Evolutionary conservation across 2,888 invertebrate species (phyloP), one percentile per base, ranked within the genome.

Genomic region (Xylophagus ater): DNA sequence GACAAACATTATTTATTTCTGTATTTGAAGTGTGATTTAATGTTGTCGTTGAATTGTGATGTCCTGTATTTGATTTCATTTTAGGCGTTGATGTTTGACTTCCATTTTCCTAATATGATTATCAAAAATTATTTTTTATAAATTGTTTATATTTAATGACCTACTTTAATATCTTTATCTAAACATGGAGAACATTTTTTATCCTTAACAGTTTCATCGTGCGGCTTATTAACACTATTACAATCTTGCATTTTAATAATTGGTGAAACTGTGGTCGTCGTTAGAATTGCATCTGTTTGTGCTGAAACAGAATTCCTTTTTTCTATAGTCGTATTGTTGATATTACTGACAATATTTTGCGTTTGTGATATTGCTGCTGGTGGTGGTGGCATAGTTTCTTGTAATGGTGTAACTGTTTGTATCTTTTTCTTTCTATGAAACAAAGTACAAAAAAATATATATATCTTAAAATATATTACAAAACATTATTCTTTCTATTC

Each of bases 221-320:
- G 49, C 32, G n/a, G n/a, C n/a, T n/a, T n/a, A n/a, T 51, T 53
- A 10, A 46, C 42, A 20, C 50, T 55, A 26, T 53, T 54, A 42
- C 50, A 54, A 12, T 56, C 53, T 32, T 51, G 51, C 47, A 29
- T 50, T 42, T 62, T 60, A 47, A 49, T 43, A 18, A 32, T 18
- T 14, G 15, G 19, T 9, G 32, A 20, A 13, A 20, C 54, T 54
- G 21, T 58, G 58, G 13, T 55, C 53, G 35, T 45, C 51, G 0
- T 54, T 57, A 34, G 55, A 56, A 12, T 24, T 5, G 54, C 53
- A 41, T 63, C 62, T 2, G 62, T 63, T 47, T 63, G 62, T 3
- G 62, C 62, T 10, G 62, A 62, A 13, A 63, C 62, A 1, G 62
- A 63, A 41, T 58, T 61, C 3, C 62, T 51, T 50, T 63, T 62